These are phyloP conservation scores for Clytia hemisphaerica DNA, from an alignment of 30 jellyfish, hydroid and myxozoan genomes.

Conservation along the genomic window DNA sequence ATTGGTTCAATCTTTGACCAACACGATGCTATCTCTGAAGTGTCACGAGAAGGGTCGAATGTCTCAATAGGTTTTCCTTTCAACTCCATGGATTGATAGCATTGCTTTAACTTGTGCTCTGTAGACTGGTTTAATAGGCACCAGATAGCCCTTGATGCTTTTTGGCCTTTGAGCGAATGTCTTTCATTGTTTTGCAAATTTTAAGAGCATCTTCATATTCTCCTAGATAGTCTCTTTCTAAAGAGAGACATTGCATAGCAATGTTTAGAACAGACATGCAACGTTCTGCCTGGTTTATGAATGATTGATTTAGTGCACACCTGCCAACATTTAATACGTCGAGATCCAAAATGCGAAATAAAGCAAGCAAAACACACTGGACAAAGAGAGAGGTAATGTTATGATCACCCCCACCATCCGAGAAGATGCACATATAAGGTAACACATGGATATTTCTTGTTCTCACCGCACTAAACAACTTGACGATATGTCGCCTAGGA, in stretches of 20 bases:
- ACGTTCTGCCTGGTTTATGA: constrained; percentile 27
- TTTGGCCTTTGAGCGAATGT: neutral
- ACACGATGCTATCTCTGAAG: constrained; percentile 9
- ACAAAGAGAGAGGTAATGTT: constrained; percentile 24
- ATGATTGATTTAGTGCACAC: constrained; percentile 23
- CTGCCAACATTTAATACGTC: constrained; percentile 15
- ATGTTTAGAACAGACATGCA: constrained; percentile 12
- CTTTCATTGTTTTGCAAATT: constrained; percentile 8
- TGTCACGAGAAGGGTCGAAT: constrained; percentile 1
- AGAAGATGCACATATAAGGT: constrained; percentile 8
- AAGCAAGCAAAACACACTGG: constrained; percentile 27
- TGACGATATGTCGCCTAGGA: constrained; percentile 21
- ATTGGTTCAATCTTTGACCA: neutral
- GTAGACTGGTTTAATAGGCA: neutral
- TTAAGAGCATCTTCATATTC: neutral
- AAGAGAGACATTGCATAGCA: constrained; percentile 17
- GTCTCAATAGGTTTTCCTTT: constrained; percentile 10
- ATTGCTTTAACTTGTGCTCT: constrained; percentile 1
- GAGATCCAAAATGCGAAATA: neutral
- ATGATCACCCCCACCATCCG: constrained; percentile 31
- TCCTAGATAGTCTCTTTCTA: constrained; percentile 14
- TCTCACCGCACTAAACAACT: constrained; percentile 7
- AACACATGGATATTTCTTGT: neutral
- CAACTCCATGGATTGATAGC: neutral
- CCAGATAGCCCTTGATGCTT: constrained; percentile 9